A percentile compares a stretch with the other conserved stretches of the same genome.
Evolutionary conservation across 2,888 invertebrate genomes (phyloP).

Genomic region (Macropis europaea): DNA sequence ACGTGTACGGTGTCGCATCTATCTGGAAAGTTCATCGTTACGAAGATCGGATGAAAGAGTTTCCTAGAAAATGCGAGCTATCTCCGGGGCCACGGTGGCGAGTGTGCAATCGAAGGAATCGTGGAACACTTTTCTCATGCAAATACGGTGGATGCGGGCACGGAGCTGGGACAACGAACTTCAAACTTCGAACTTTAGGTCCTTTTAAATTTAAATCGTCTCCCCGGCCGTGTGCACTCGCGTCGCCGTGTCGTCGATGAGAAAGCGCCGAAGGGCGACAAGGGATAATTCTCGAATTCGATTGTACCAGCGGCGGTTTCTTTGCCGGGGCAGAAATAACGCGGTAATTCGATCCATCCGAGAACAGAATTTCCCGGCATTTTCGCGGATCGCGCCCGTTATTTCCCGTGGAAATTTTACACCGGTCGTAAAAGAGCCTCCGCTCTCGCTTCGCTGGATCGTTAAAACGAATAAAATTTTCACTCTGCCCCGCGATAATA

Average conservation of each 20-base stretch:
- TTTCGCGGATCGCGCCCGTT: neutral
- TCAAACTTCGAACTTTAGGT: constrained; percentile 62
- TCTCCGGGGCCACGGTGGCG: constrained; percentile 47
- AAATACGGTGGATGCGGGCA: constrained; percentile 57
- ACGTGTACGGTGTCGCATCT: constrained; percentile 65
- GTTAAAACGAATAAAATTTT: constrained; percentile 50
- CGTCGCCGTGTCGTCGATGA: constrained; percentile 19
- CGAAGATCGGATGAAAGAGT: constrained; percentile 56
- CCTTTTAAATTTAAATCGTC: constrained; percentile 68
- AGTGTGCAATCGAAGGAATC: constrained; percentile 69
- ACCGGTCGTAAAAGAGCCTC: constrained; percentile 23
- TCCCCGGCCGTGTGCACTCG: constrained; percentile 11
- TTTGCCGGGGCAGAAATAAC: neutral
- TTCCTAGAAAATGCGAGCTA: constrained; percentile 61
- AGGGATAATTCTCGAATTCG: neutral
- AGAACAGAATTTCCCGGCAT: neutral
- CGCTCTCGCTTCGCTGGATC: constrained; percentile 25
- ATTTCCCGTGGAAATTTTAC: constrained; percentile 25
- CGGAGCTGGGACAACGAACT: constrained; percentile 55
- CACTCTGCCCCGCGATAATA: constrained; percentile 44
- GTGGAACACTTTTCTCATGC: constrained; percentile 67
- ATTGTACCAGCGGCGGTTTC: neutral
- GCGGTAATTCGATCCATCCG: neutral
- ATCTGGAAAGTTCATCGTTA: constrained; percentile 65
- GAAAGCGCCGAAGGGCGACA: constrained; percentile 3